These are phyloP conservation scores for Archegozetes longisetosus DNA, from an alignment of 1,140 invertebrate species.

Conservation along the genomic window DNA sequence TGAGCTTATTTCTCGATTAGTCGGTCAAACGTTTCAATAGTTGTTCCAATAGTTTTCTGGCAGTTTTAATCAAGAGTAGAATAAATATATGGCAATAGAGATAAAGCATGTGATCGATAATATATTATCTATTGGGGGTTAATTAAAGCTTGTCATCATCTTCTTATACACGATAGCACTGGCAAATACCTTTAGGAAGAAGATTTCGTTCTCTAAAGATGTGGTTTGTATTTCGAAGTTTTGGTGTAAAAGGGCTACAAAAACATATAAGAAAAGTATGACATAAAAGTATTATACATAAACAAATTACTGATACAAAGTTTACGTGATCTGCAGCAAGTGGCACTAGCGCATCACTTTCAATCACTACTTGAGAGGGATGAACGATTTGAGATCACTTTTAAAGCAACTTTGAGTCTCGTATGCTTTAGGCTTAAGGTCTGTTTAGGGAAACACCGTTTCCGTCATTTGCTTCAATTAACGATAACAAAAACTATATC, in stretches of 20 bases:
- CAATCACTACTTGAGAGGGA: constrained; percentile 49
- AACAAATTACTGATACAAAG: neutral
- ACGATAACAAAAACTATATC: too few relatives aligned
- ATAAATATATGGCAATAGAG: too few relatives aligned
- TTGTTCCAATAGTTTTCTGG: too few relatives aligned
- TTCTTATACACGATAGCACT: constrained; percentile 46
- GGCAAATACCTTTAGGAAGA: constrained; percentile 80
- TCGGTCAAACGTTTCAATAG: too few relatives aligned
- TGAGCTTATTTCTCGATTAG: too few relatives aligned
- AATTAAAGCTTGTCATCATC: too few relatives aligned
- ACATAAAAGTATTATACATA: too few relatives aligned
- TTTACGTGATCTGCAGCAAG: constrained; percentile 33
- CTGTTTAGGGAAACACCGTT: too few relatives aligned
- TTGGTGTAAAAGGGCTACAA: constrained; percentile 58
- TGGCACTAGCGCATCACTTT: constrained; percentile 57
- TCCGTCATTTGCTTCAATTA: too few relatives aligned
- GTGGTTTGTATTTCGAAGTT: constrained; percentile 76
- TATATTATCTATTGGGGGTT: too few relatives aligned
- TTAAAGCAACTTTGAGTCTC: constrained; percentile 54
- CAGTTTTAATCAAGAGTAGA: too few relatives aligned
- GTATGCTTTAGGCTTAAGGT: constrained; percentile 74
- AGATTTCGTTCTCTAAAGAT: constrained; percentile 80
- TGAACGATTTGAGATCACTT: constrained; percentile 56
- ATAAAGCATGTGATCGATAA: too few relatives aligned
- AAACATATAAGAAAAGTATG: constrained; percentile 52